Evolutionary conservation across 2,113 vertebrate species (phyloP).

Genomic region (Lampris incognitus): DNA sequence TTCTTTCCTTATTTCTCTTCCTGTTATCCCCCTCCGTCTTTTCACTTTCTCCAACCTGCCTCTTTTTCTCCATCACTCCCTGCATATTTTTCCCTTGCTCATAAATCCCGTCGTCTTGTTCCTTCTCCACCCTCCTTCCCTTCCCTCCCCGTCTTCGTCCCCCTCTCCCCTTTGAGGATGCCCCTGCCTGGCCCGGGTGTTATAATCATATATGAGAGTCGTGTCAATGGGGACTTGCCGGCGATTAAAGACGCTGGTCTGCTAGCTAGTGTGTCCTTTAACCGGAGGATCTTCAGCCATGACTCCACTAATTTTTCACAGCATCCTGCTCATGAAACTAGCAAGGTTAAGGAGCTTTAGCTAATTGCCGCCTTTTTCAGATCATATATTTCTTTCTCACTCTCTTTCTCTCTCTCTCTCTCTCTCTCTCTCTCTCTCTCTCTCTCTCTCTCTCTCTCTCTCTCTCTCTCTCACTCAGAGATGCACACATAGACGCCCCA

Average conservation of each 20-base stretch:
- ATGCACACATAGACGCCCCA: too few relatives aligned
- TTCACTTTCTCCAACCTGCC: background rate
- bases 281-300: slow-evolving; percentile 26
- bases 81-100: too few relatives aligned
- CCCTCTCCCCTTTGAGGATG: slow-evolving; percentile 15
- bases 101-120: background rate
- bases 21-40: background rate
- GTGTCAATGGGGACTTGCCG: slow-evolving; percentile 41
- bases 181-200: slow-evolving; percentile 37
- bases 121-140: background rate
- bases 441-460: slow-evolving; percentile 11
- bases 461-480: slow-evolving; percentile 3
- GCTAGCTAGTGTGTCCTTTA: slow-evolving; percentile 21
- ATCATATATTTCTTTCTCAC: slow-evolving; percentile 13
- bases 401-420: slow-evolving; percentile 2
- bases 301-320: slow-evolving; percentile 48
- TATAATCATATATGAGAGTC: slow-evolving; percentile 51
- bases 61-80: background rate
- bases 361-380: slow-evolving; percentile 50
- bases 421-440: slow-evolving; percentile 26
- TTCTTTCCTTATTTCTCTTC: background rate
- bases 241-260: slow-evolving; percentile 44
- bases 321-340: slow-evolving; percentile 53
- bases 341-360: slow-evolving; percentile 64
- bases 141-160: background rate